Evolutionary conservation across 2,888 invertebrate species (phyloP).

Genomic region (Eupithecia centaureata): DNA sequence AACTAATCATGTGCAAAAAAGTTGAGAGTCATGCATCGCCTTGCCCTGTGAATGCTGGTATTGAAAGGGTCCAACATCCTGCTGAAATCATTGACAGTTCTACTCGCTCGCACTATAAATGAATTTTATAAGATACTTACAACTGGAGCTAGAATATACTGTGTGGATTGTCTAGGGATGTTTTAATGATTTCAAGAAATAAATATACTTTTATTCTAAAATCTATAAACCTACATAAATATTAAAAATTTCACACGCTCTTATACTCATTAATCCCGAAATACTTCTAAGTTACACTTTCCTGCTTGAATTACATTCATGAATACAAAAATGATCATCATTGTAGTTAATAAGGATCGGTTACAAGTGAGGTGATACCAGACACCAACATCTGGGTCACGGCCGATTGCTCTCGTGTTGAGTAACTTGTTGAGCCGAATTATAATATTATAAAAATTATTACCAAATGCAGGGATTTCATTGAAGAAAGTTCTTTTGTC

Average conservation of each 20-base stretch:
- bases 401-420: slow-evolving; percentile 35
- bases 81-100: no score
- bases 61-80: no score
- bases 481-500: background rate
- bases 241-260: background rate
- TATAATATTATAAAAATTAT: slow-evolving; percentile 20
- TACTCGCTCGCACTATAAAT: no score
- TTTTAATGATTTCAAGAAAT: no score
- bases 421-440: slow-evolving; percentile 39
- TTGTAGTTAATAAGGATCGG: slow-evolving; percentile 6
- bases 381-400: slow-evolving; percentile 22
- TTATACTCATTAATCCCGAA: background rate
- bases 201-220: no score
- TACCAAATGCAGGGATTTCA: background rate
- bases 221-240: no score
- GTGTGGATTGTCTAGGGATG: no score
- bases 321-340: background rate
- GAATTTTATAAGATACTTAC: no score
- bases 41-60: no score
- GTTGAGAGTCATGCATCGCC: no score
- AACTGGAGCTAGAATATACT: no score
- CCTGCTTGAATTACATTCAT: background rate
- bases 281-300: background rate
- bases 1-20: no score
- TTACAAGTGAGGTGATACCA: slow-evolving; percentile 16